Percentiles rank a stretch among this genome's conserved stretches.
Evolutionary conservation across 2,113 vertebrate genomes (phyloP).

Genomic region (Heterochromis multidens): DNA sequence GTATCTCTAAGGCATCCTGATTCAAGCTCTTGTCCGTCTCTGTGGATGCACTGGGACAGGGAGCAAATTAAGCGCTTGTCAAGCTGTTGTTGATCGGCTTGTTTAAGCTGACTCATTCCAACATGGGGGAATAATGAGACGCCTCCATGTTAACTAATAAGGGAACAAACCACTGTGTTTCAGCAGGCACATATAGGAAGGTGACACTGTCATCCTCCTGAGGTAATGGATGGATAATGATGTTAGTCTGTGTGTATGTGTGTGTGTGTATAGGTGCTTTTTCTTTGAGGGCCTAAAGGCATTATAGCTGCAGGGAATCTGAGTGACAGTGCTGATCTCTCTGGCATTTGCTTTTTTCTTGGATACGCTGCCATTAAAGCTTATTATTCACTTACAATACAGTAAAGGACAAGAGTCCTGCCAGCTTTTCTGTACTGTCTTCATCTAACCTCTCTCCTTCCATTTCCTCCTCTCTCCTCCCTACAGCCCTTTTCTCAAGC

Average conservation of each 20-base stretch:
- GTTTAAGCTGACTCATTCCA: constrained; percentile 18
- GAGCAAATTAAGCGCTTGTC: not conserved
- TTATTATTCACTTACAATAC: constrained; percentile 21
- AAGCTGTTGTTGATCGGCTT: constrained; percentile 8
- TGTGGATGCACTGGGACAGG: not conserved
- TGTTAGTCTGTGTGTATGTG: not conserved
- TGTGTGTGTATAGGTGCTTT: not conserved
- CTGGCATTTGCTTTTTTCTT: not conserved
- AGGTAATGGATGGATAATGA: not conserved
- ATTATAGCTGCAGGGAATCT: constrained; percentile 17
- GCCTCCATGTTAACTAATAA: not conserved
- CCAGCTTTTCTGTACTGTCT: constrained; percentile 9
- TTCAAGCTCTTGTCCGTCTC: not conserved
- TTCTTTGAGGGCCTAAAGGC: not conserved
- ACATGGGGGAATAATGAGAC: constrained; percentile 12
- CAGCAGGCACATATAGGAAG: not conserved
- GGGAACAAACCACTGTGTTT: not conserved
- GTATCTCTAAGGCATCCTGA: not conserved
- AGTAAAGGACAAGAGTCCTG: constrained; percentile 1
- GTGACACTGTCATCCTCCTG: not conserved
- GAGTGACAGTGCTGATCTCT: not conserved
- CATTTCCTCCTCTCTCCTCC: not conserved
- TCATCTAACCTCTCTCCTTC: constrained; percentile 2
- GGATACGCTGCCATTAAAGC: constrained; percentile 1
- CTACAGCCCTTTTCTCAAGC: not conserved